A percentile compares a stretch with the other conserved stretches of the same genome.
Evolutionary conservation across 2,888 invertebrate species (phyloP).

Genomic region (Napeogenes sylphis): DNA sequence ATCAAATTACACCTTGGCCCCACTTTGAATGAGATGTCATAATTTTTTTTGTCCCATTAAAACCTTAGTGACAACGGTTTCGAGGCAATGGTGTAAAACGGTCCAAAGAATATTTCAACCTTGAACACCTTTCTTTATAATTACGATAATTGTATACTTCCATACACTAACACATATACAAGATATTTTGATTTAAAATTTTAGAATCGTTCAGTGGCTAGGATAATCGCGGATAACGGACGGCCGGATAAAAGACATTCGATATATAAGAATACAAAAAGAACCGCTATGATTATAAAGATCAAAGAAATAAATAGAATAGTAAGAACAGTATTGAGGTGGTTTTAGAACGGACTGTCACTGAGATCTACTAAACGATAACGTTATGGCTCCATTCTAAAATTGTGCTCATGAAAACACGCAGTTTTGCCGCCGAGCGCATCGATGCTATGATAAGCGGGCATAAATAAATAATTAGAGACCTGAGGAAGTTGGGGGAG

Average conservation of each 20-base stretch:
- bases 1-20: slow-evolving; percentile 77
- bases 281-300: slow-evolving; percentile 3
- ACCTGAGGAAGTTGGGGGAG: slow-evolving; percentile 47
- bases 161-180: not conserved
- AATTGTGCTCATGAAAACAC: slow-evolving; percentile 67
- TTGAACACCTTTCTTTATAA: slow-evolving; percentile 21
- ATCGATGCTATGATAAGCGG: slow-evolving; percentile 71
- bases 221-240: too few relatives aligned
- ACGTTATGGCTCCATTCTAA: slow-evolving; percentile 58
- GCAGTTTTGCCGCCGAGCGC: slow-evolving; percentile 68
- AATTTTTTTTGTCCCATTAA: slow-evolving; percentile 50
- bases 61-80: slow-evolving; percentile 47
- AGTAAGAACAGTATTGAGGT: slow-evolving; percentile 30
- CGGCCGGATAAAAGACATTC: too few relatives aligned
- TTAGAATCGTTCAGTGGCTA: too few relatives aligned
- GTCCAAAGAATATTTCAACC: slow-evolving; percentile 2
- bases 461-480: slow-evolving; percentile 76
- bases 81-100: slow-evolving; percentile 60
- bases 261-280: not conserved
- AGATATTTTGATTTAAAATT: too few relatives aligned
- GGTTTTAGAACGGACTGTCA: slow-evolving; percentile 42
- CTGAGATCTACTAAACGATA: slow-evolving; percentile 68
- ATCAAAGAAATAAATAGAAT: slow-evolving; percentile 28
- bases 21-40: slow-evolving; percentile 76
- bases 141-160: not conserved